Evolutionary conservation across 2,113 vertebrate genomes (phyloP), one percentile per base, ranked within the genome.

Genomic region (Colaptes auratus): DNA sequence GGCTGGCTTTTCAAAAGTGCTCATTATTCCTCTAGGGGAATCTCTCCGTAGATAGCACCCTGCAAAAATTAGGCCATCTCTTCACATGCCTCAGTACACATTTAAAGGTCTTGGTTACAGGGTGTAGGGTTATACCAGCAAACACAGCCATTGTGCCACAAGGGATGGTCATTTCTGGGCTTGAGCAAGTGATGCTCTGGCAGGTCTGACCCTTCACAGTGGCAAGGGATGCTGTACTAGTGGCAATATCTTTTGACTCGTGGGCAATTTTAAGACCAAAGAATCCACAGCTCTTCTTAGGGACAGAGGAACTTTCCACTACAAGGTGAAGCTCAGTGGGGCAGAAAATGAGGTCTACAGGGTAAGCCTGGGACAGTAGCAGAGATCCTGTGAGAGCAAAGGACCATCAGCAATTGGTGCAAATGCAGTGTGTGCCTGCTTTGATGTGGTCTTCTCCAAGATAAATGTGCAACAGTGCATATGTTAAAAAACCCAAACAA

Each of bases 401-500:
- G 31, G 33, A 19, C 33, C 56, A 23, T 58, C 44, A 63, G 50
- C 82, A 74, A 59, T 76, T 16, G 1, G 3, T 46, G 50, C n/a
- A 36, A 86, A 81, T 50, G 56, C 82, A 82, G 12, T 3, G n/a
- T 1, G 10, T 1, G 10, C 36, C 65, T 86, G 39, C 89, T 94
- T 88, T 92, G 80, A 66, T 77, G 46, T 73, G 73, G 48, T 56
- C 50, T 81, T 88, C 27, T 83, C 65, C 82, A 72, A 66, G 5
- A 31, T 21, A 82, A 91, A 66, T 39, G 6, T 13, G 15, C 39
- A 82, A 76, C 66, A 73, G 60, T 15, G 70, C 55, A 9, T 53
- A 50, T 61, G 77, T 59, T 93, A 86, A 89, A 91, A 84, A 87
- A 60, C 11, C 12, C 59, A 56, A 84, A 78, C 70, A 69, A 86